phyloP scores from a whole-genome alignment of 2,888 invertebrate species.

The Drosophila anceps region DNA sequence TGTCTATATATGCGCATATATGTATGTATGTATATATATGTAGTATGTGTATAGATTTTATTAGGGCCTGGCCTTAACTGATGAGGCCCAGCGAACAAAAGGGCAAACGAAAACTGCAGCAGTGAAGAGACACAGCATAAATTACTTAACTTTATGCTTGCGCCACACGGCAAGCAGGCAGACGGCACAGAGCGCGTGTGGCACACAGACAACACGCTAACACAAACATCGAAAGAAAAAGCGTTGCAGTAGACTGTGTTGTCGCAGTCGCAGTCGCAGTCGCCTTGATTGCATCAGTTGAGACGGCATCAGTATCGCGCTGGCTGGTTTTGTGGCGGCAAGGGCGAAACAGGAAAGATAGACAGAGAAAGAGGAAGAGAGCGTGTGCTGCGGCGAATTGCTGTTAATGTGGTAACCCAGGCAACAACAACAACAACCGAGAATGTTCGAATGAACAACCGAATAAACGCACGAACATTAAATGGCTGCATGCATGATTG shows the following conservation, averaged over 20 bases:
- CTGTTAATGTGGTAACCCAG: too few relatives aligned
- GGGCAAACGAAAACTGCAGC: too few relatives aligned
- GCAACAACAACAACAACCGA: too few relatives aligned
- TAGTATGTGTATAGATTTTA: not conserved
- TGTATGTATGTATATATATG: not conserved
- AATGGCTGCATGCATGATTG: constrained; percentile 77
- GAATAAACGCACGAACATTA: constrained; percentile 49
- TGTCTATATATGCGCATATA: not conserved
- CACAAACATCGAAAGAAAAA: constrained; percentile 6
- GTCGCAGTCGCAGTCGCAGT: constrained; percentile 35
- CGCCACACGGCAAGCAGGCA: too few relatives aligned
- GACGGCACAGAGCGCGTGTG: constrained; percentile 22
- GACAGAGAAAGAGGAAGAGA: too few relatives aligned
- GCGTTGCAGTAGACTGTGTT: constrained; percentile 1
- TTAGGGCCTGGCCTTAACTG: constrained; percentile 5
- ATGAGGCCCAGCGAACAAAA: constrained; percentile 1
- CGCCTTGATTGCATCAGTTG: constrained; percentile 51
- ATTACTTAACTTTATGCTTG: constrained; percentile 33
- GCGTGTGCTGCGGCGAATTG: too few relatives aligned
- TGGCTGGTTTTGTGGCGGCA: too few relatives aligned
- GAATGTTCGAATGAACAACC: not conserved
- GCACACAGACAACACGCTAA: constrained; percentile 32
- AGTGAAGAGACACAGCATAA: too few relatives aligned
- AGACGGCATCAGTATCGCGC: constrained; percentile 6
- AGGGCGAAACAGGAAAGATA: too few relatives aligned